A percentile compares a stretch with the other conserved stretches of the same genome.
Evolutionary conservation across 1,140 invertebrate genomes (phyloP).

Genomic region (Phortica variegata): DNA sequence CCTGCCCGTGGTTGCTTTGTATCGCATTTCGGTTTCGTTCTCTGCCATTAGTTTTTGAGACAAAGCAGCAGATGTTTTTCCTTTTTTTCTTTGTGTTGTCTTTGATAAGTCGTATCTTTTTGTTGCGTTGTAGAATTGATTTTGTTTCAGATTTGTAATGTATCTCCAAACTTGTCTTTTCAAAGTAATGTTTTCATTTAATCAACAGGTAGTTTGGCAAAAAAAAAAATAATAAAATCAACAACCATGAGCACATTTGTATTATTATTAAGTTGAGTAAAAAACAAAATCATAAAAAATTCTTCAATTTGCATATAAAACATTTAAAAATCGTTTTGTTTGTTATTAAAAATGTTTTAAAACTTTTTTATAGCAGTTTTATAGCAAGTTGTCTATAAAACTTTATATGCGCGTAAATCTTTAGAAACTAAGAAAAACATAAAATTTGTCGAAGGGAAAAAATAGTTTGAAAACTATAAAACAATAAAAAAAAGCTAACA

Average conservation of each 20-base stretch:
- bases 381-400: constrained; percentile 12
- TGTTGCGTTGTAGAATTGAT: constrained; percentile 6
- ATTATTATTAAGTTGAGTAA: too few relatives aligned
- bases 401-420: constrained; percentile 18
- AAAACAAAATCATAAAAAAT: too few relatives aligned
- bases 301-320: too few relatives aligned
- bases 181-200: too few relatives aligned
- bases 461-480: constrained; percentile 25
- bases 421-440: constrained; percentile 14
- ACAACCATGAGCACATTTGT: too few relatives aligned
- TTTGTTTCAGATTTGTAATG: constrained; percentile 13
- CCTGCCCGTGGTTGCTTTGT: constrained; percentile 17
- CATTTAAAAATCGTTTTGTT: too few relatives aligned
- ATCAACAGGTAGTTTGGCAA: too few relatives aligned
- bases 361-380: too few relatives aligned
- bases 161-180: too few relatives aligned
- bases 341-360: too few relatives aligned
- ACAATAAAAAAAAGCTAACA: constrained; percentile 5
- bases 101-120: constrained; percentile 4
- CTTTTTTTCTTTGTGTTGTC: constrained; percentile 22
- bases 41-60: constrained; percentile 29
- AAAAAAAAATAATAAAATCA: too few relatives aligned
- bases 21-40: constrained; percentile 1
- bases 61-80: constrained; percentile 23
- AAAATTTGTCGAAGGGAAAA: constrained; percentile 12